A percentile compares a stretch with the other conserved stretches of the same genome.
These are phyloP conservation scores for Alcedo atthis DNA, from an alignment of 2,797 vertebrate species.

Conservation along the genomic window DNA sequence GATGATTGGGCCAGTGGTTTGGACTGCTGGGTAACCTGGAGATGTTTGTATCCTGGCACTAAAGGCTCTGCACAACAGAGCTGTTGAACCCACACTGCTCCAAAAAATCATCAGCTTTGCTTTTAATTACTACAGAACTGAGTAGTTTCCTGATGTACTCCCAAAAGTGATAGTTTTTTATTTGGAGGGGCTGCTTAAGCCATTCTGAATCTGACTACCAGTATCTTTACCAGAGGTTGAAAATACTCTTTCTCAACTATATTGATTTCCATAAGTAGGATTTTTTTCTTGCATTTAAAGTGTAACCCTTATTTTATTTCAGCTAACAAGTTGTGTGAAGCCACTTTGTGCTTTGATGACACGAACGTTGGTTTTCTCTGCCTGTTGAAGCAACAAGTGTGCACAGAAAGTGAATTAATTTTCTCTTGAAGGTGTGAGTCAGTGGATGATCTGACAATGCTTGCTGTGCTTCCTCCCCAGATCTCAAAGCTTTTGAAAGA, in stretches of 20 bases:
- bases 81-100: not conserved
- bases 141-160: not conserved
- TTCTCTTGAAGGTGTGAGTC: not conserved
- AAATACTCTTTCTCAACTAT: not conserved
- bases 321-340: not conserved
- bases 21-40: accelerated
- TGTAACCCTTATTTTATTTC: not conserved
- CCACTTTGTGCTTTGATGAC: not conserved
- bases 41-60: not conserved
- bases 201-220: not conserved
- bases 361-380: not conserved
- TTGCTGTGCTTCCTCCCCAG: constrained; percentile 75
- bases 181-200: not conserved
- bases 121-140: not conserved
- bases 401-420: not conserved
- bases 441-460: not conserved
- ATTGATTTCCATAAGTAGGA: not conserved
- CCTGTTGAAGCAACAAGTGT: not conserved
- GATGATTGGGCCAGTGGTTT: accelerated
- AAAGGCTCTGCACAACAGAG: not conserved
- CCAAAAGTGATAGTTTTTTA: not conserved
- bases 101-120: not conserved
- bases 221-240: not conserved
- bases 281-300: not conserved
- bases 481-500: constrained; percentile 98